Percentiles rank a stretch among this genome's conserved stretches.
Conservation (phyloP, 2,888 invertebrate genomes). For the Hoplodrina blanda region DNA sequence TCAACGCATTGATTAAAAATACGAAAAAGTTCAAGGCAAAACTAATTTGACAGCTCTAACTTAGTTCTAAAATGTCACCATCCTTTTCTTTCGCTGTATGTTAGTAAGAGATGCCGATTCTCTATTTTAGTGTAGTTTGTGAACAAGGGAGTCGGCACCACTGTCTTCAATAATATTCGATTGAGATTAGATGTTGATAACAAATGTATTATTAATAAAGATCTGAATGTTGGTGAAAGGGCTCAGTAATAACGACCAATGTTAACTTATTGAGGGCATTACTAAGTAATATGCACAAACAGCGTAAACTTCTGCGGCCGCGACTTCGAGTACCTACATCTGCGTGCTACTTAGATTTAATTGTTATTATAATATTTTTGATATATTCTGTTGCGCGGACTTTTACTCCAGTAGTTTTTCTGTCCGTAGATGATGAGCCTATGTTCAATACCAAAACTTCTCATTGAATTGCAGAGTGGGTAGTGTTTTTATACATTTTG, state of each 20-base stretch:
- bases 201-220: conserved; percentile 50
- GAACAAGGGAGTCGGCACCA: too few relatives aligned
- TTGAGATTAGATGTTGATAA: conserved; percentile 61
- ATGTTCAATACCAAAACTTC: background rate
- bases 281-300: conserved; percentile 64
- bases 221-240: conserved; percentile 48
- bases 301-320: conserved; percentile 11
- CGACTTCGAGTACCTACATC: conserved; percentile 34
- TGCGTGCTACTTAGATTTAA: conserved; percentile 1
- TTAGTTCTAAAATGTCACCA: too few relatives aligned
- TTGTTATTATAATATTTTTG: conserved; percentile 8
- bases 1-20: too few relatives aligned
- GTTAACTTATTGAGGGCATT: conserved; percentile 67
- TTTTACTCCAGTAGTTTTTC: background rate
- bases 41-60: too few relatives aligned
- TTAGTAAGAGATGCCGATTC: too few relatives aligned
- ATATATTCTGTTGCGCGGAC: conserved; percentile 1
- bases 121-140: too few relatives aligned
- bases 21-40: too few relatives aligned
- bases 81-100: too few relatives aligned
- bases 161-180: conserved; percentile 22
- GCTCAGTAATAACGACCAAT: conserved; percentile 65
- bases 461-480: background rate
- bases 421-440: background rate
- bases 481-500: background rate